Conservation (phyloP, 1,140 invertebrate genomes). For the Drosophila tsacasi region DNA sequence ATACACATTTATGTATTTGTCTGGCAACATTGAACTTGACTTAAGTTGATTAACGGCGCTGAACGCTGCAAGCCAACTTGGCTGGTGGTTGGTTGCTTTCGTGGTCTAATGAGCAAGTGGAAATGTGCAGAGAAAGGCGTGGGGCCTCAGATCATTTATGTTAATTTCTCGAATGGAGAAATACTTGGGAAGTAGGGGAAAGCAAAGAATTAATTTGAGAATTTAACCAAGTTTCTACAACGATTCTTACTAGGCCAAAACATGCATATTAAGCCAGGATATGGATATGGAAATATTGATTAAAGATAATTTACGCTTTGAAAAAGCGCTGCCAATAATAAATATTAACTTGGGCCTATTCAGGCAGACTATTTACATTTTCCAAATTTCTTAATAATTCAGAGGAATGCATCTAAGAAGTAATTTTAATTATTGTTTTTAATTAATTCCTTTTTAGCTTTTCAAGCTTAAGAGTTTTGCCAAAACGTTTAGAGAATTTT, state of each 20-base stretch:
- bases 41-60: conserved; percentile 62
- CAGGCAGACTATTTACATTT: not conserved
- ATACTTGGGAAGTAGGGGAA: not conserved
- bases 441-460: not conserved
- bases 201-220: not conserved
- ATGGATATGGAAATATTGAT: not conserved
- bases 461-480: not conserved
- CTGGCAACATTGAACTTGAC: conserved; percentile 70
- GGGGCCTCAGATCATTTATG: not conserved
- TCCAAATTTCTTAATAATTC: not conserved
- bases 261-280: not conserved
- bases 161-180: conserved; percentile 2
- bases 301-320: not conserved
- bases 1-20: conserved; percentile 5
- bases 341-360: not conserved
- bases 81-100: conserved; percentile 28
- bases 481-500: not conserved
- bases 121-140: conserved; percentile 17
- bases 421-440: not conserved
- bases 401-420: not conserved
- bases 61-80: conserved; percentile 36
- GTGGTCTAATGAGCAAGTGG: conserved; percentile 52
- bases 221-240: not conserved
- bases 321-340: not conserved
- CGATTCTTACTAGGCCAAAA: not conserved